phyloP scores from a whole-genome alignment of 1,140 invertebrate species.

The Papilio xuthus region DNA sequence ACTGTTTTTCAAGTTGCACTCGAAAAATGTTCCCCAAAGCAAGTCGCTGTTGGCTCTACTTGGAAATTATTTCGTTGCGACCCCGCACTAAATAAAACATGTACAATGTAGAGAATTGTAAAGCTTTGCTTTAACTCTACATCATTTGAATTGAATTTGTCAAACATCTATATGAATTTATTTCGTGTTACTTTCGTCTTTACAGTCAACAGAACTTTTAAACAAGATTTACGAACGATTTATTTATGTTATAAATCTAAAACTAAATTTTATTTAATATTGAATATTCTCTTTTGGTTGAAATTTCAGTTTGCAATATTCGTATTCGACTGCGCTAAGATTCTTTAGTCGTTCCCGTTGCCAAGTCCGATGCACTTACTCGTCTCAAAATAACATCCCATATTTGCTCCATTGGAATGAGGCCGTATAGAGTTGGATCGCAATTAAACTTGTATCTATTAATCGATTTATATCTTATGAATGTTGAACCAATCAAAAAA shows the following conservation, averaged over 20 bases:
- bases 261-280: too few species aligned
- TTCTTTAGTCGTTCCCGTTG: too few species aligned
- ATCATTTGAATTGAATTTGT: slow-evolving; percentile 24
- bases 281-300: too few species aligned
- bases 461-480: too few species aligned
- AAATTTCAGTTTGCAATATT: too few species aligned
- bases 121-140: background rate
- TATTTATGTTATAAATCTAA: background rate
- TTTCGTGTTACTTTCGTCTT: background rate
- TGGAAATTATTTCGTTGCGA: slow-evolving; percentile 31
- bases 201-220: background rate
- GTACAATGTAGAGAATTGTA: slow-evolving; percentile 6
- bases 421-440: too few species aligned
- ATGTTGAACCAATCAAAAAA: too few species aligned
- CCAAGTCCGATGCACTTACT: too few species aligned
- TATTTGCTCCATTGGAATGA: too few species aligned
- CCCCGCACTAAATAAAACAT: slow-evolving; percentile 7
- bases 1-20: slow-evolving; percentile 32
- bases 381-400: too few species aligned
- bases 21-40: slow-evolving; percentile 29
- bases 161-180: background rate
- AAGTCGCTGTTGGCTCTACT: slow-evolving; percentile 11
- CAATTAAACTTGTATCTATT: too few species aligned
- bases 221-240: background rate
- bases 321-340: too few species aligned